Evolutionary conservation across 2,888 invertebrate species (phyloP), one percentile per base, ranked within the genome.

Genomic region (Scrobipalpa costella): DNA sequence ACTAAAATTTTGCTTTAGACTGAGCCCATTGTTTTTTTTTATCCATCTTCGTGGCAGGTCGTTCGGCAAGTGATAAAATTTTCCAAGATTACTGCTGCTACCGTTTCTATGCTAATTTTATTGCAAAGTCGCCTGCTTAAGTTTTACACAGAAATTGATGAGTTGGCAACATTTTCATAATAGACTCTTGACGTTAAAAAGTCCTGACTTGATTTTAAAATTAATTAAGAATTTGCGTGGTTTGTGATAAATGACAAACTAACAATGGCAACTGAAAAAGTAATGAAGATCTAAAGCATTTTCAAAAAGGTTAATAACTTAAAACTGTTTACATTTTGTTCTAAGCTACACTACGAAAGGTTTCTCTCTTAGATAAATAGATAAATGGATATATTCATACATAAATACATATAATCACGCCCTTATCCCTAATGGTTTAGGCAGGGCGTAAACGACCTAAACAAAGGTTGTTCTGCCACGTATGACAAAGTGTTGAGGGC

Each of bases 31-130:
- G 50, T 21, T 52, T 34, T 27, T n/a, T 49, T 55, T 27, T 15
- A 34, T 34, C 13, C 27, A 55, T 11, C 34, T 55, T 34, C 15
- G 33, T 55, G 55, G 57, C 62, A 64, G 47, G 68, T 71, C 68
- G 67, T 71, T 69, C 69, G 62, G 66, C 67, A 68, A 57, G 66
- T 71, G 69, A 68, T 76, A 71, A 75, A 73, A 75, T 76, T 73
- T 75, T 38, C 52, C 70, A 73, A 71, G 75, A 69, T 72, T 76
- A 75, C 74, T 76, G 75, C 75, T 75, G 75, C n/a, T 71, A 66
- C 70, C 69, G 76, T 80, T 76, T 69, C 73, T 73, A 84, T 83
- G 83, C 76, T 77, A 83, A 83, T 83, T 72, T 69, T 66, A 76
- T 77, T 77, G 74, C 71, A 71, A 73, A 74, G 72, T 70, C 73